These are phyloP conservation scores for Habrosyne pyritoides DNA, from an alignment of 2,888 invertebrate genomes.

Conservation along the genomic window DNA sequence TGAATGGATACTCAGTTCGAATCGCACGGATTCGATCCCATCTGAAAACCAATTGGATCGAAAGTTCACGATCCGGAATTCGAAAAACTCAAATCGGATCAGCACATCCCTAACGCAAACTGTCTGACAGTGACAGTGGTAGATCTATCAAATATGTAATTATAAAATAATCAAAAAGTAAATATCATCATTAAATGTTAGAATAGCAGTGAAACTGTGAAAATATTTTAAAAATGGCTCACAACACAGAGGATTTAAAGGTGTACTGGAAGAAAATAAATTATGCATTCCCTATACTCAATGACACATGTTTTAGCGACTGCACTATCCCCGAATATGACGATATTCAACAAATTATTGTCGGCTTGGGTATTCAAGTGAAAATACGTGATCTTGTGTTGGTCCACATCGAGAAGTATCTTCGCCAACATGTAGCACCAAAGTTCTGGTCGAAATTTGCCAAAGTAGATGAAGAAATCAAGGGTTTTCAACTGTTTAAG, in stretches of 20 bases:
- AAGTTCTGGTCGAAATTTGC: slow-evolving; percentile 87
- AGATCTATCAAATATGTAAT: too few relatives aligned
- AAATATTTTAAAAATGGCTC: slow-evolving; percentile 46
- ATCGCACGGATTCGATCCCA: too few relatives aligned
- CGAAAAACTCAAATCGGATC: too few relatives aligned
- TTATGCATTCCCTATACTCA: slow-evolving; percentile 76
- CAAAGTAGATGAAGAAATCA: slow-evolving; percentile 75
- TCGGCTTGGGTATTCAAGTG: slow-evolving; percentile 63
- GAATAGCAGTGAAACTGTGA: too few relatives aligned
- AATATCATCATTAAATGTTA: too few relatives aligned
- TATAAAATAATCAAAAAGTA: too few relatives aligned
- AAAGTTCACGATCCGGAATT: too few relatives aligned
- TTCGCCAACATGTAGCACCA: slow-evolving; percentile 85
- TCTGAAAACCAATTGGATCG: too few relatives aligned
- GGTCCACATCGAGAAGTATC: slow-evolving; percentile 81
- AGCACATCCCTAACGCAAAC: too few relatives aligned
- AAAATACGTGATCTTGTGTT: slow-evolving; percentile 72
- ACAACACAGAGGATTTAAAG: slow-evolving; percentile 61
- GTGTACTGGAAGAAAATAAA: slow-evolving; percentile 74
- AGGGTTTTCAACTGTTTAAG: slow-evolving; percentile 86
- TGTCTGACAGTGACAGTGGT: too few relatives aligned
- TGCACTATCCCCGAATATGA: slow-evolving; percentile 68
- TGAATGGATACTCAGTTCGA: too few relatives aligned
- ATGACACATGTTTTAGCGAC: slow-evolving; percentile 63
- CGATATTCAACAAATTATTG: slow-evolving; percentile 68